phyloP scores from a whole-genome alignment of 2,113 vertebrate species.

The Anser cygnoides region DNA sequence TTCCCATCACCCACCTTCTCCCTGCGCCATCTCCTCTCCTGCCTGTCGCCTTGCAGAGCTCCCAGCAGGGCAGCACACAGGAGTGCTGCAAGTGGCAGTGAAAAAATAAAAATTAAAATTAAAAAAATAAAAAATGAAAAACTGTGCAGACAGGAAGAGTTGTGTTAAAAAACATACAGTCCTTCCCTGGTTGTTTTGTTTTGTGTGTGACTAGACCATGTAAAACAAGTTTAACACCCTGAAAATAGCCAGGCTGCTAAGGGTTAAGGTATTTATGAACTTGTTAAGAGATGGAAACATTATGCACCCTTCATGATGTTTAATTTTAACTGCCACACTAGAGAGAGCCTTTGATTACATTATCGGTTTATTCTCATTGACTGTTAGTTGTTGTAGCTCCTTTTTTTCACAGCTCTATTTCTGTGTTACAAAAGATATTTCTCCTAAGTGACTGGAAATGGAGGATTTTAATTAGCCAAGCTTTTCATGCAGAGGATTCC shows the following conservation, averaged over 20 bases:
- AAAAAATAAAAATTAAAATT: neutral
- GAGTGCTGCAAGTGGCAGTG: neutral
- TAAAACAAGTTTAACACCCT: neutral
- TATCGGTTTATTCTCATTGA: constrained; percentile 46
- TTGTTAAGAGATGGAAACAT: constrained; percentile 29
- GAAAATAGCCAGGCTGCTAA: neutral
- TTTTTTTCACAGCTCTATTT: neutral
- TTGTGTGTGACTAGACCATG: accelerated
- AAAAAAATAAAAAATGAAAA: neutral
- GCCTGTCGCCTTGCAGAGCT: neutral
- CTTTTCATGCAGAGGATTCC: neutral
- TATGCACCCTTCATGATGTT: constrained; percentile 23
- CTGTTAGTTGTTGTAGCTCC: neutral
- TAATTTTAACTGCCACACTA: constrained; percentile 16
- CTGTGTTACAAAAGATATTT: constrained; percentile 24
- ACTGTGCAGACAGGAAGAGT: neutral
- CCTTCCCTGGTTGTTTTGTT: neutral
- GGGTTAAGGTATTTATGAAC: constrained; percentile 36
- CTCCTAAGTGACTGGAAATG: neutral
- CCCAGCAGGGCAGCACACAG: neutral
- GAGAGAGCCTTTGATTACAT: constrained; percentile 53
- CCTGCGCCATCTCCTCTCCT: neutral
- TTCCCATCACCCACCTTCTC: neutral
- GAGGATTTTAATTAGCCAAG: neutral
- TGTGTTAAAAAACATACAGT: neutral